phyloP scores from a whole-genome alignment of 2,113 vertebrate genomes.

The Rhadina sibilatrix region DNA sequence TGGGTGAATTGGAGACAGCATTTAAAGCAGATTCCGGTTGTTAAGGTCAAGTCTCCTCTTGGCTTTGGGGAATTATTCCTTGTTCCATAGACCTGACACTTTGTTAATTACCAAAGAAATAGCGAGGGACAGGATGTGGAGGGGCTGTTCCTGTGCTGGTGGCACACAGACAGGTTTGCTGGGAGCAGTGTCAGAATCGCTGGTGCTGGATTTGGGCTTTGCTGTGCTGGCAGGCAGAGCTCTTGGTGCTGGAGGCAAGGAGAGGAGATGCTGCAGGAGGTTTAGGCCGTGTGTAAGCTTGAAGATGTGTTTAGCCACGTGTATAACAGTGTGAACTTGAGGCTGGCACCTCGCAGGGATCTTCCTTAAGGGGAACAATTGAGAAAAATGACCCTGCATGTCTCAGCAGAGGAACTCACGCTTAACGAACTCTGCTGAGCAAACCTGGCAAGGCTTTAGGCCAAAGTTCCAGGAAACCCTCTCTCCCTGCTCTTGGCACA shows the following conservation, averaged over 20 bases:
- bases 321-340: not conserved
- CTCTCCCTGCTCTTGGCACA: not conserved
- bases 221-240: not conserved
- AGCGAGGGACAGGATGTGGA: not conserved
- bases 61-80: not conserved
- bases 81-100: not conserved
- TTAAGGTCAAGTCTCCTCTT: constrained; percentile 38
- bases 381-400: not conserved
- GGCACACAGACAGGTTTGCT: not conserved
- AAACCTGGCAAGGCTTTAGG: not conserved
- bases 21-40: not conserved
- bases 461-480: not conserved
- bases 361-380: not conserved
- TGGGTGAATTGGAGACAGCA: not conserved
- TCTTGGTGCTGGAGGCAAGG: not conserved
- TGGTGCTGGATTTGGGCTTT: not conserved
- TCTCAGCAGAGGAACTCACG: not conserved
- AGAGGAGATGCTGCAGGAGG: not conserved
- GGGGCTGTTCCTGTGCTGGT: not conserved
- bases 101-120: not conserved
- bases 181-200: fast-evolving
- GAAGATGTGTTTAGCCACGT: not conserved
- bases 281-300: fast-evolving
- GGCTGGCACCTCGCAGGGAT: not conserved
- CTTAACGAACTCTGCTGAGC: not conserved